phyloP scores from a whole-genome alignment of 2,888 invertebrate genomes.

The Gortyna flavago region DNA sequence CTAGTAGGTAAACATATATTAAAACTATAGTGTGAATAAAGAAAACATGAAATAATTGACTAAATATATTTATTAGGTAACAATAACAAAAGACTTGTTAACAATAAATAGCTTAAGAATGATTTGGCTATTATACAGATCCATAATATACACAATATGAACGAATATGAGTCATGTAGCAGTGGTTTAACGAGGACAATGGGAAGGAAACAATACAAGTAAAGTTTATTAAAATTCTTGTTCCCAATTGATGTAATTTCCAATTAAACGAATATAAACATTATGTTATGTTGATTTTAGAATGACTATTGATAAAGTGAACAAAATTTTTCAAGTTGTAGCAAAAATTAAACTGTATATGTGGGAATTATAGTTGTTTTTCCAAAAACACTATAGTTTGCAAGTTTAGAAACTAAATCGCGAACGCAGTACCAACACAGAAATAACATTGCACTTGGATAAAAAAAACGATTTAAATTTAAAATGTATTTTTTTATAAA shows the following conservation, averaged over 20 bases:
- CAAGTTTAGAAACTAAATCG: neutral
- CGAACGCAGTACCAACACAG: neutral
- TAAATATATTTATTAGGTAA: slow-evolving; percentile 49
- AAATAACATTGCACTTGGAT: neutral
- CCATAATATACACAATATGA: slow-evolving; percentile 36
- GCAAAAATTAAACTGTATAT: neutral
- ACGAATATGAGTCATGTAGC: slow-evolving; percentile 8
- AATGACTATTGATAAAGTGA: neutral
- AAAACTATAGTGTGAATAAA: neutral
- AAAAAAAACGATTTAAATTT: neutral
- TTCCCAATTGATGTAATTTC: neutral
- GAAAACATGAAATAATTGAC: slow-evolving; percentile 22
- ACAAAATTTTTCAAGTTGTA: neutral
- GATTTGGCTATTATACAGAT: slow-evolving; percentile 40
- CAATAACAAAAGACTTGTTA: slow-evolving; percentile 45
- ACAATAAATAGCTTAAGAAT: slow-evolving; percentile 54
- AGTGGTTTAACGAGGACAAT: neutral
- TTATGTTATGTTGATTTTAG: neutral
- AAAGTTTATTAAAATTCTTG: neutral
- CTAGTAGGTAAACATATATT: neutral
- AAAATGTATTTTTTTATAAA: neutral
- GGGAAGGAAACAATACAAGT: neutral
- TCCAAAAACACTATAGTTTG: neutral
- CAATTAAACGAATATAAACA: neutral
- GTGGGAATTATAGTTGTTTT: neutral